Conservation (phyloP, 1,140 invertebrate species). For the Pseudomyrmex cubaensis region DNA sequence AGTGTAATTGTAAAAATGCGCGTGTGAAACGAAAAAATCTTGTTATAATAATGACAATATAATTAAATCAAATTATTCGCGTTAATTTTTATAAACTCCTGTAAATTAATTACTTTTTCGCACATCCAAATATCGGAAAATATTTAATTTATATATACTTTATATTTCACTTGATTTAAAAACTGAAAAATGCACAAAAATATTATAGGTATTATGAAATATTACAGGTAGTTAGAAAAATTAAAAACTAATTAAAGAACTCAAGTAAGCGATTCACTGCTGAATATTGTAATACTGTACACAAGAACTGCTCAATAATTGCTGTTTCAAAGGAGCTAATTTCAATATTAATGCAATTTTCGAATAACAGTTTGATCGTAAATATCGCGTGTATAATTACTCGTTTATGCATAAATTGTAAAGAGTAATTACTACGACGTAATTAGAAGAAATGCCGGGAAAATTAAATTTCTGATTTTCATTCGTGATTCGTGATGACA, state of each 20-base stretch:
- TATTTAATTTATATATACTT: too few species aligned
- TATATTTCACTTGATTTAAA: too few species aligned
- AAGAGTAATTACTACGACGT: too few species aligned
- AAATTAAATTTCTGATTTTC: constrained; percentile 13
- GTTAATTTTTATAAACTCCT: too few species aligned
- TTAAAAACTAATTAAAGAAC: too few species aligned
- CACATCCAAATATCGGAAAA: too few species aligned
- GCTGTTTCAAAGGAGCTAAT: constrained; percentile 41
- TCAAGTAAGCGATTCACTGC: too few species aligned
- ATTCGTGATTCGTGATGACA: neutral
- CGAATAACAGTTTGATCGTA: constrained; percentile 24
- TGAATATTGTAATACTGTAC: constrained; percentile 1
- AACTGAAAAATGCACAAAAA: too few species aligned
- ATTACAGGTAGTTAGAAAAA: too few species aligned
- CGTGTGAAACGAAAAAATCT: neutral
- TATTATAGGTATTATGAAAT: too few species aligned
- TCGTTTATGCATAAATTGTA: constrained; percentile 20
- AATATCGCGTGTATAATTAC: neutral
- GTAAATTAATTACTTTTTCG: too few species aligned
- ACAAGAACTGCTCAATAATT: neutral
- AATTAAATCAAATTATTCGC: too few species aligned
- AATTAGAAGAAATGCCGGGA: neutral
- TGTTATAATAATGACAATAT: neutral
- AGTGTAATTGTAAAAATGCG: neutral
- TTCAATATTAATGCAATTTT: constrained; percentile 23